A percentile compares a stretch with the other conserved stretches of the same genome.
These are phyloP conservation scores for Metopolophium dirhodum DNA, from an alignment of 1,140 invertebrate genomes.

Conservation along the genomic window DNA sequence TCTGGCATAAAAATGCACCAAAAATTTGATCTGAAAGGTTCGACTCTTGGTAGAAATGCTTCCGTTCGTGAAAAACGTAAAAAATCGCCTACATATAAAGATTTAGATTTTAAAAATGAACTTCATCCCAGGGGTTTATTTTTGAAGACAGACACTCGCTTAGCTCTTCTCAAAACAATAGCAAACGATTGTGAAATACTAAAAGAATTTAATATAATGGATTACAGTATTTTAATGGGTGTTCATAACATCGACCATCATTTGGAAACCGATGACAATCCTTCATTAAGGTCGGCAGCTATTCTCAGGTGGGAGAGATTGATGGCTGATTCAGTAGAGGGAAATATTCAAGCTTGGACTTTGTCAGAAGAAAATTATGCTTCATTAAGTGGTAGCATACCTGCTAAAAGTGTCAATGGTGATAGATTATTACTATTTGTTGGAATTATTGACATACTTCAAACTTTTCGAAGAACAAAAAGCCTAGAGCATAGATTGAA, in stretches of 20 bases:
- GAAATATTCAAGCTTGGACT: too few species aligned
- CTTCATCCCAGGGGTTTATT: too few species aligned
- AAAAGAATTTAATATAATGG: too few species aligned
- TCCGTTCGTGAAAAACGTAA: too few species aligned
- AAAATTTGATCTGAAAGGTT: too few species aligned
- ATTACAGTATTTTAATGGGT: constrained; percentile 94
- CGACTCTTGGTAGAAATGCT: too few species aligned
- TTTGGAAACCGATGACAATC: constrained; percentile 58
- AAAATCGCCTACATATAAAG: too few species aligned
- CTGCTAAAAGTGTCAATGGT: constrained; percentile 93
- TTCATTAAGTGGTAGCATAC: constrained; percentile 94
- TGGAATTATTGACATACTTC: constrained; percentile 98
- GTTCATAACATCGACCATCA: constrained; percentile 93
- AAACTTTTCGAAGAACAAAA: constrained; percentile 95
- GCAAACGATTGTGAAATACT: too few species aligned
- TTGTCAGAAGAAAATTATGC: constrained; percentile 84
- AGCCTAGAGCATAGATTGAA: constrained; percentile 83
- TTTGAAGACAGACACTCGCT: too few species aligned
- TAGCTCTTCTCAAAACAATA: too few species aligned
- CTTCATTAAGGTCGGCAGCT: constrained; percentile 63
- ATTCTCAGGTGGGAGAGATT: constrained; percentile 91
- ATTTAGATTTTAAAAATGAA: too few species aligned
- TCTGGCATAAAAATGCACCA: too few species aligned
- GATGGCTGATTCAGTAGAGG: constrained; percentile 94
- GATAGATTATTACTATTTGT: constrained; percentile 95